Evolutionary conservation across 2,888 invertebrate genomes (phyloP).

Genomic region (Xanthorhoe designata): DNA sequence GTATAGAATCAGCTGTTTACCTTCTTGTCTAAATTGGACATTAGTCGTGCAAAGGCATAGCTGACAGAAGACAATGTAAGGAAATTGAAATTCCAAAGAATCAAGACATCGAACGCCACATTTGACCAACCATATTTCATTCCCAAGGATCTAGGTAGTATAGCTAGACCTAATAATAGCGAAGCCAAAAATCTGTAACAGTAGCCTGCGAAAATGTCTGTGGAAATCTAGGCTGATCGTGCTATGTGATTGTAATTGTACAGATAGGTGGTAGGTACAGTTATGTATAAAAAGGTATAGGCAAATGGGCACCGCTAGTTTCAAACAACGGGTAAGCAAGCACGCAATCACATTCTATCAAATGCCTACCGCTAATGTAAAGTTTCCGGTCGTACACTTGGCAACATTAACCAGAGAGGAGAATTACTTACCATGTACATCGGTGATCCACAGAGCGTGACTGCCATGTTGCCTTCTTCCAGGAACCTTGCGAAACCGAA

Average conservation of each 20-base stretch:
- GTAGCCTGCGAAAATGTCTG: not conserved
- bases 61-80: not conserved
- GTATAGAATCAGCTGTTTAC: not conserved
- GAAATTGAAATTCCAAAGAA: not conserved
- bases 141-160: not conserved
- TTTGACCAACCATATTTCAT: not conserved
- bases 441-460: constrained; percentile 99
- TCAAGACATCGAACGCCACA: not conserved
- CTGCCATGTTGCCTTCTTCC: constrained; percentile 99
- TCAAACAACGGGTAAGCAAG: constrained; percentile 18
- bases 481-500: constrained; percentile 99
- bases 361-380: constrained; percentile 27
- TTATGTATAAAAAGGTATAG: constrained; percentile 16
- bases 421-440: constrained; percentile 97
- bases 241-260: not conserved
- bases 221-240: constrained; percentile 1
- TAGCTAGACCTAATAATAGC: not conserved
- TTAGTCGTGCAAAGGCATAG: no score
- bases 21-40: no score
- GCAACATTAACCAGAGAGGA: constrained; percentile 22
- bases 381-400: constrained; percentile 31
- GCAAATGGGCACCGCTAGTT: constrained; percentile 22
- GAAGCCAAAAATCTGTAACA: not conserved
- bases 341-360: constrained; percentile 32
- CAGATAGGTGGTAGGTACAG: not conserved